Percentiles rank a stretch among this genome's conserved stretches.
Evolutionary conservation across 2,113 vertebrate species (phyloP).

Genomic region (Paraplagusia blochii): DNA sequence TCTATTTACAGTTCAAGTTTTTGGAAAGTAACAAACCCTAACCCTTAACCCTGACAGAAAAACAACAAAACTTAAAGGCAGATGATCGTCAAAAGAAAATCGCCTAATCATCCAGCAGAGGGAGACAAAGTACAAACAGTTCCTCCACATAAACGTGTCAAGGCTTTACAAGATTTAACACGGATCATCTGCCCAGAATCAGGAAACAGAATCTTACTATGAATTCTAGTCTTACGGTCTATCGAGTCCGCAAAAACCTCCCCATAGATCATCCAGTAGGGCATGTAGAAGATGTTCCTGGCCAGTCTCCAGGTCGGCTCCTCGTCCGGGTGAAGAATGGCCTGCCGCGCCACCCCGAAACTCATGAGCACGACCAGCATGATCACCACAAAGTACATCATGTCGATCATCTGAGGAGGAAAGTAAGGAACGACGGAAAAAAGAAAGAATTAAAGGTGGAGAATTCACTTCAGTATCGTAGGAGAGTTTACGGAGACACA

Average conservation of each 20-base stretch:
- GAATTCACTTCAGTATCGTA: not conserved
- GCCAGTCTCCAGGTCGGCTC: conserved; percentile 96
- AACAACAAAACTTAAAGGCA: conserved; percentile 54
- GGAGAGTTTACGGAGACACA: too few relatives aligned
- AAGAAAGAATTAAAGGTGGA: not conserved
- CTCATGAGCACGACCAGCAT: conserved; percentile 99
- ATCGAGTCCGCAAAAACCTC: conserved; percentile 99
- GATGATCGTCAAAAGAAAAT: conserved; percentile 58
- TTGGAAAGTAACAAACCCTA: not conserved
- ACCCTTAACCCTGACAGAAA: conserved; percentile 58
- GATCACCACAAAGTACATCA: conserved; percentile 99
- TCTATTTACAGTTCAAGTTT: too few relatives aligned
- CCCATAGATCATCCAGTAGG: conserved; percentile 99
- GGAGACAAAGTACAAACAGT: conserved; percentile 37
- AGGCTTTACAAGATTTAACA: conserved; percentile 33
- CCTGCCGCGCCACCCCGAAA: conserved; percentile 95
- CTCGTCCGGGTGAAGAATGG: conserved; percentile 96
- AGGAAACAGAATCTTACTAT: conserved; percentile 99
- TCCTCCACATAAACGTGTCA: not conserved
- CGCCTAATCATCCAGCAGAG: conserved; percentile 44
- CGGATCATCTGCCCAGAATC: conserved; percentile 88
- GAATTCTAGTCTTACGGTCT: conserved; percentile 99
- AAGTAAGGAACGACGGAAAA: conserved; percentile 10
- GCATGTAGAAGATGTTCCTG: conserved; percentile 99
- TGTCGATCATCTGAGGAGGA: conserved; percentile 99